These are phyloP conservation scores for Merodon equestris DNA, from an alignment of 2,888 invertebrate species.

Conservation along the genomic window DNA sequence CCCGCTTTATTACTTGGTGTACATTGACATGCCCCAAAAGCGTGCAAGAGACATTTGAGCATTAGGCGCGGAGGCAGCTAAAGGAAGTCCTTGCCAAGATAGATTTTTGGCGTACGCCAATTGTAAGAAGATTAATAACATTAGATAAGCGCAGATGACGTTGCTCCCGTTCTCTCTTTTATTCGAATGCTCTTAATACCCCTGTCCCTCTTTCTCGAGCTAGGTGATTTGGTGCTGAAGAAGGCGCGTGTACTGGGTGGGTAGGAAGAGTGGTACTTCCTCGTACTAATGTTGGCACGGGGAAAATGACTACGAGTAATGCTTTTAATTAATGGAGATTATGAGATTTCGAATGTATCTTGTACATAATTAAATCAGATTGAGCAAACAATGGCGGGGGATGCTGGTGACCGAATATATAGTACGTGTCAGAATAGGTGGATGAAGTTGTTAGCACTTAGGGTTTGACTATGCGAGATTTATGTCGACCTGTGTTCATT, in stretches of 20 bases:
- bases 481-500: too few species aligned
- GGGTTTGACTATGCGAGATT: too few species aligned
- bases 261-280: constrained; percentile 47
- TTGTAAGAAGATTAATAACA: constrained; percentile 67
- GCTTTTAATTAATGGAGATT: constrained; percentile 66
- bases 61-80: constrained; percentile 17
- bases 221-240: constrained; percentile 1
- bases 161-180: constrained; percentile 13
- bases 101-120: constrained; percentile 51
- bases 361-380: constrained; percentile 49
- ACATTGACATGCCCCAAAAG: constrained; percentile 51
- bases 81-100: constrained; percentile 62
- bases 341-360: constrained; percentile 51
- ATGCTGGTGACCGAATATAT: too few species aligned
- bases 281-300: too few species aligned
- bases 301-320: constrained; percentile 44
- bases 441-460: too few species aligned
- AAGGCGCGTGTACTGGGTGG: constrained; percentile 44
- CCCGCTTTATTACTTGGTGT: constrained; percentile 74
- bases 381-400: too few species aligned
- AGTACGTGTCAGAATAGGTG: too few species aligned
- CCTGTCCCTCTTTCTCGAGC: neutral
- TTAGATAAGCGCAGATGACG: constrained; percentile 61
- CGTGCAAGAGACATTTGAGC: constrained; percentile 18
- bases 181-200: too few species aligned